These are phyloP conservation scores for Meliscaeva auricollis DNA, from an alignment of 2,888 invertebrate genomes.

Conservation along the genomic window DNA sequence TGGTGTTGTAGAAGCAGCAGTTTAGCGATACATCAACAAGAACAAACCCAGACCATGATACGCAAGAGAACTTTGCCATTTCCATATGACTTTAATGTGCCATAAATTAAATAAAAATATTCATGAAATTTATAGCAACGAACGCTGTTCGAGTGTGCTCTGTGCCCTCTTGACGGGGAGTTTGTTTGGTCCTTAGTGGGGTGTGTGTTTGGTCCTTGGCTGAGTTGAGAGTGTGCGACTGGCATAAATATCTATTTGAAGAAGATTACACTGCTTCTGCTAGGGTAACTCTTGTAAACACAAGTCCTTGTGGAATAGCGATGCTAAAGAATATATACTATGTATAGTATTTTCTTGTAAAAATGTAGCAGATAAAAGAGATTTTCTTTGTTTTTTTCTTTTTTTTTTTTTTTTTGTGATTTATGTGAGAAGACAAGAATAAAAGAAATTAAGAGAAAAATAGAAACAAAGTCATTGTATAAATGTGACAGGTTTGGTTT, in stretches of 20 bases:
- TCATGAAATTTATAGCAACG: slow-evolving; percentile 72
- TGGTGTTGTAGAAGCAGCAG: too few relatives aligned
- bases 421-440: slow-evolving; percentile 19
- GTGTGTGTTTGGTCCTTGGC: slow-evolving; percentile 9
- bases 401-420: background rate
- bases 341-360: slow-evolving; percentile 24
- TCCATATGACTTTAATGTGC: slow-evolving; percentile 68
- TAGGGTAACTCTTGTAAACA: slow-evolving; percentile 63
- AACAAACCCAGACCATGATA: too few relatives aligned
- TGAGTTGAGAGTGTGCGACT: slow-evolving; percentile 13
- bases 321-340: slow-evolving; percentile 19
- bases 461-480: slow-evolving; percentile 2
- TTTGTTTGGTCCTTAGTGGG: background rate
- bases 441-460: background rate
- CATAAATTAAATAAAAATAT: slow-evolving; percentile 72
- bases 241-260: slow-evolving; percentile 66
- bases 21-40: slow-evolving; percentile 5
- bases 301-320: slow-evolving; percentile 47
- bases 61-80: slow-evolving; percentile 13
- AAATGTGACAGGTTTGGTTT: slow-evolving; percentile 12
- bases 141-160: slow-evolving; percentile 40
- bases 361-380: slow-evolving; percentile 49
- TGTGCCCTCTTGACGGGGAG: background rate
- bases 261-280: slow-evolving; percentile 27
- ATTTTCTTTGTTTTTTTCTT: slow-evolving; percentile 11